Base-by-base conservation (phyloP, 2,888 invertebrate species). In the Xestia xanthographa region DNA sequence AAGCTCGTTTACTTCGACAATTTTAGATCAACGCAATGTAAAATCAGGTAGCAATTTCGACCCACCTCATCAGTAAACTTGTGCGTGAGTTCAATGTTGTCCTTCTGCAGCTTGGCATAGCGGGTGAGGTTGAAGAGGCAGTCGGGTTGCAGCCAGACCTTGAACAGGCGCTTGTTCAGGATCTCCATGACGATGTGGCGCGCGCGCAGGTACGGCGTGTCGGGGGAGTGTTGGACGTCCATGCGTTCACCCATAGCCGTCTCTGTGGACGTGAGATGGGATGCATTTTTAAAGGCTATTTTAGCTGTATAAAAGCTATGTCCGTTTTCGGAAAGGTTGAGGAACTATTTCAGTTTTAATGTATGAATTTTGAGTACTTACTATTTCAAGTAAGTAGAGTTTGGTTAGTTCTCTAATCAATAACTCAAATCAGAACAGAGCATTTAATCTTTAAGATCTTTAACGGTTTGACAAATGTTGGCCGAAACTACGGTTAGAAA, bases 241-340 rank as follows among this genome's bases (percentile, higher is more conserved):
- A 98, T 97, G 66, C 96, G 95, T 77, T 97, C 96, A 0, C 98
- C 98, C 98, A 98, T 98, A 1, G 98, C 97, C 4, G 98, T 97
- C 92, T 98, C 98, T 97, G 75, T 0, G 50, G 6, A 29, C 6
- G 29, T 6, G 38, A 22, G 14, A n/a, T 17, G 14, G 3, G 5
- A 4, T 26, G 41, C 1, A 8, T 58, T 29, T 20, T 4, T 34
- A 20, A 41, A 17, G 14, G 14, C 63, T 63, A 41, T 63, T 63
- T n/a, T n/a, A 62, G 38, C 62, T 62, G 60, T 34, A 20, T 20
- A 34, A 34, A 34, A 34, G 9, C 1, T 17, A 26, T 26, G 14
- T 26, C 0, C 5, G 4, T 34, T 22, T 34, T 34, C 22, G 11
- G 22, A 22, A 22, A 20, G 3, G 34, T 34, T 60, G 34, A n/a